Conservation (phyloP, 2,888 invertebrate species). For the Diploptera punctata region DNA sequence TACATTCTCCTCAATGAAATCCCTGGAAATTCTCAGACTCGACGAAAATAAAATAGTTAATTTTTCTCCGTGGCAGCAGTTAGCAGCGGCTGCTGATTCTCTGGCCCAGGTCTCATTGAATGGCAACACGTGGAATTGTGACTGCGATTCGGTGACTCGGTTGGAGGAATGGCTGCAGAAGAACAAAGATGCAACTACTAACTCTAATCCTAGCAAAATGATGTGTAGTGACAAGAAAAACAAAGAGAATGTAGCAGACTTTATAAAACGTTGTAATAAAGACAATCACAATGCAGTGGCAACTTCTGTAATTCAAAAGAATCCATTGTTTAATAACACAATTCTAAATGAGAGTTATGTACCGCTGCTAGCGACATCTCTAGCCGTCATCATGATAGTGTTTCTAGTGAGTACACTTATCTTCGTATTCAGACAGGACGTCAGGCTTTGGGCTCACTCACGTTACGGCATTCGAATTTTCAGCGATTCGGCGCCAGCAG, state of each 20-base stretch:
- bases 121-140: slow-evolving; percentile 85
- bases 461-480: slow-evolving; percentile 76
- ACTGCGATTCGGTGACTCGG: slow-evolving; percentile 73
- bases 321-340: slow-evolving; percentile 66
- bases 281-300: slow-evolving; percentile 61
- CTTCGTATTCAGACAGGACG: slow-evolving; percentile 78
- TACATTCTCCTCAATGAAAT: slow-evolving; percentile 76
- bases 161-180: slow-evolving; percentile 74
- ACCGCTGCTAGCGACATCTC: slow-evolving; percentile 73
- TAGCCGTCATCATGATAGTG: slow-evolving; percentile 72
- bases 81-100: slow-evolving; percentile 50
- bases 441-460: slow-evolving; percentile 80
- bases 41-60: slow-evolving; percentile 80
- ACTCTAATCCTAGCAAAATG: slow-evolving; percentile 71
- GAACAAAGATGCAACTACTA: slow-evolving; percentile 55
- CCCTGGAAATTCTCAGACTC: slow-evolving; percentile 73
- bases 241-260: slow-evolving; percentile 61
- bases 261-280: slow-evolving; percentile 67
- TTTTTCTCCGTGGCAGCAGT: slow-evolving; percentile 69
- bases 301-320: slow-evolving; percentile 58
- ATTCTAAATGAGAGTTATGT: slow-evolving; percentile 75
- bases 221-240: slow-evolving; percentile 61
- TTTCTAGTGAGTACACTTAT: slow-evolving; percentile 71
- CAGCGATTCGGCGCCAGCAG: slow-evolving; percentile 49
- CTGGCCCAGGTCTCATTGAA: slow-evolving; percentile 73